These are phyloP conservation scores for Cygnus atratus DNA, from an alignment of 2,113 vertebrate genomes.

Conservation along the genomic window DNA sequence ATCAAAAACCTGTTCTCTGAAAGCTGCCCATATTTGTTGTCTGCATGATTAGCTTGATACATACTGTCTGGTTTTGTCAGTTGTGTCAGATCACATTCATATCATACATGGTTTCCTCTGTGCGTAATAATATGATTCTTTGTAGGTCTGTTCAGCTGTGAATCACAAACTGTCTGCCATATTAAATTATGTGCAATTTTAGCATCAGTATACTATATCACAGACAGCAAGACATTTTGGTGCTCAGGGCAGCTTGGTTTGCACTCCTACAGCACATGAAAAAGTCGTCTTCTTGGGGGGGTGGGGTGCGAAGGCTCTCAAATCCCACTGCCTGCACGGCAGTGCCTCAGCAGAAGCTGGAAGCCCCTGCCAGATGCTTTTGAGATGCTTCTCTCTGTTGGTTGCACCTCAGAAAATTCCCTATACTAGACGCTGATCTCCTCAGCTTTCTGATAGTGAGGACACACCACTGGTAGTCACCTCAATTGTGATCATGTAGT, in stretches of 20 bases:
- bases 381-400: not conserved
- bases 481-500: not conserved
- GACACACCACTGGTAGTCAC: not conserved
- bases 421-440: not conserved
- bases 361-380: not conserved
- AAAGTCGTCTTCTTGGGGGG: not conserved
- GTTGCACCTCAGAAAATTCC: not conserved
- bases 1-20: not conserved
- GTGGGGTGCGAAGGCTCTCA: rapidly evolving
- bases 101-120: slow-evolving; percentile 12
- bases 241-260: not conserved
- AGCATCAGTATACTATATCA: not conserved
- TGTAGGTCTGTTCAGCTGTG: slow-evolving; percentile 6
- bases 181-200: not conserved
- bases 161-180: not conserved
- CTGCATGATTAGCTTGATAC: slow-evolving; percentile 42
- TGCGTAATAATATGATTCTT: not conserved
- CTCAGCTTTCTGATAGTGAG: not conserved
- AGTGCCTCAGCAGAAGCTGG: not conserved
- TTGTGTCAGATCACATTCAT: slow-evolving; percentile 45
- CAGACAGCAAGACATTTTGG: not conserved
- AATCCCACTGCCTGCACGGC: not conserved
- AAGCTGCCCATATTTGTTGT: not conserved
- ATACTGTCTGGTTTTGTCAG: slow-evolving; percentile 47
- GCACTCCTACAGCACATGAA: not conserved